Percentiles rank a stretch among this genome's conserved stretches.
Evolutionary conservation across 2,888 invertebrate genomes (phyloP).

Genomic region (Rhorus exstirpatorius): DNA sequence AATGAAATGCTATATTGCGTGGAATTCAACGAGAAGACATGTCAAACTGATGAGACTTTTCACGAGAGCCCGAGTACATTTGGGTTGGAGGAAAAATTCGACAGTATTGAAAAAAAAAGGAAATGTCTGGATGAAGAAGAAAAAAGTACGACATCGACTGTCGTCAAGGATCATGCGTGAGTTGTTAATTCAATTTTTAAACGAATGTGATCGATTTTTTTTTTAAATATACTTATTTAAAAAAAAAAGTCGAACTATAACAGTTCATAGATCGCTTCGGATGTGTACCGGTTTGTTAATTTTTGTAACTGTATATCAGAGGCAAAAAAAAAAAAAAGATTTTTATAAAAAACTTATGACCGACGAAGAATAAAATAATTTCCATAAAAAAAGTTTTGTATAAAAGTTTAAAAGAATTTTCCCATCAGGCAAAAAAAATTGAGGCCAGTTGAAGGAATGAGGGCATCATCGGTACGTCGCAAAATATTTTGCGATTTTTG

Average conservation of each 20-base stretch:
- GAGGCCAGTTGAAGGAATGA: constrained; percentile 1
- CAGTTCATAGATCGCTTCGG: too few species aligned
- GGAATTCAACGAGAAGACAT: neutral
- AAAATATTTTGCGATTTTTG: constrained; percentile 72
- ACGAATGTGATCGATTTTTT: neutral
- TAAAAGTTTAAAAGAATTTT: neutral
- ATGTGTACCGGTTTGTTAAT: too few species aligned
- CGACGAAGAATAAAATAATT: too few species aligned
- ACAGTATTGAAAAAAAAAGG: neutral
- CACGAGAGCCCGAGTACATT: neutral
- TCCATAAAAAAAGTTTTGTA: neutral
- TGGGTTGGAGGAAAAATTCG: neutral
- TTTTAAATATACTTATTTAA: too few species aligned
- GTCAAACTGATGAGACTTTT: neutral
- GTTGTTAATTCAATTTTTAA: neutral
- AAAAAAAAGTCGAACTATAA: too few species aligned
- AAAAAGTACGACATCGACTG: neutral
- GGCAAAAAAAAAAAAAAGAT: neutral
- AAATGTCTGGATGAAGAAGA: neutral
- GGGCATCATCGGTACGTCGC: neutral
- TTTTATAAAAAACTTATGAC: neutral
- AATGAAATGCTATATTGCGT: constrained; percentile 23
- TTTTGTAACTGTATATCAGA: too few species aligned
- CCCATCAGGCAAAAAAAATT: constrained; percentile 7
- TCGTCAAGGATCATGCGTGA: constrained; percentile 1